Percentiles rank a stretch among this genome's conserved stretches.
Conservation (phyloP, 2,113 vertebrate genomes). For the Spilogale gracilis region DNA sequence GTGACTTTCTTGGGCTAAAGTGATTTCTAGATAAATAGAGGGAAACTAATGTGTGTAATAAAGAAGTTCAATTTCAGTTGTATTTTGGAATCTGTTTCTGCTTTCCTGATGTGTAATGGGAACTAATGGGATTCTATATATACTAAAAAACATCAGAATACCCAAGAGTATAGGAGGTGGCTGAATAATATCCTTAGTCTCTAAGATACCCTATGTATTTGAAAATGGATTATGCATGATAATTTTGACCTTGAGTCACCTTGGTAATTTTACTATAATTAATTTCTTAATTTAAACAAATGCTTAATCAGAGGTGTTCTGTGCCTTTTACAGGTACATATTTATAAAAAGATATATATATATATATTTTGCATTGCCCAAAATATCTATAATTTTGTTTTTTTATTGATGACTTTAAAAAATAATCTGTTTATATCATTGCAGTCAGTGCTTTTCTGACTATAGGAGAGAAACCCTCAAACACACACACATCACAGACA, state of each 20-base stretch:
- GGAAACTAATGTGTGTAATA: neutral
- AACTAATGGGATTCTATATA: conserved; percentile 36
- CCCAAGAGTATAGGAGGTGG: neutral
- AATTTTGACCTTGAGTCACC: neutral
- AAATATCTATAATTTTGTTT: neutral
- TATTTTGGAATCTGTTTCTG: conserved; percentile 43
- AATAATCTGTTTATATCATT: conserved; percentile 6
- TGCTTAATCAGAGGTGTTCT: neutral
- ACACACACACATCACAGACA: neutral
- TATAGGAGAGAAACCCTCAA: neutral
- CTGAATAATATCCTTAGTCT: conserved; percentile 21
- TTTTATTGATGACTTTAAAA: conserved; percentile 17
- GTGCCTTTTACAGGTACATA: neutral
- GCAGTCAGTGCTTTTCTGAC: neutral
- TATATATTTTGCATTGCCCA: neutral
- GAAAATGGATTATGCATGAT: neutral
- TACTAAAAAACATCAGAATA: neutral
- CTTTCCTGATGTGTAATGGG: neutral
- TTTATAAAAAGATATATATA: neutral
- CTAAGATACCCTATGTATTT: neutral
- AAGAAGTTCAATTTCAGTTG: conserved; percentile 15
- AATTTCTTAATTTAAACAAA: conserved; percentile 50
- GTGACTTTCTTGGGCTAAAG: neutral
- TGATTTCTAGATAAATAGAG: neutral
- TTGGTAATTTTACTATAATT: conserved; percentile 14